phyloP scores from a whole-genome alignment of 53 echinoderm and acorn worm genomes.

The Patiria pectinifera region DNA sequence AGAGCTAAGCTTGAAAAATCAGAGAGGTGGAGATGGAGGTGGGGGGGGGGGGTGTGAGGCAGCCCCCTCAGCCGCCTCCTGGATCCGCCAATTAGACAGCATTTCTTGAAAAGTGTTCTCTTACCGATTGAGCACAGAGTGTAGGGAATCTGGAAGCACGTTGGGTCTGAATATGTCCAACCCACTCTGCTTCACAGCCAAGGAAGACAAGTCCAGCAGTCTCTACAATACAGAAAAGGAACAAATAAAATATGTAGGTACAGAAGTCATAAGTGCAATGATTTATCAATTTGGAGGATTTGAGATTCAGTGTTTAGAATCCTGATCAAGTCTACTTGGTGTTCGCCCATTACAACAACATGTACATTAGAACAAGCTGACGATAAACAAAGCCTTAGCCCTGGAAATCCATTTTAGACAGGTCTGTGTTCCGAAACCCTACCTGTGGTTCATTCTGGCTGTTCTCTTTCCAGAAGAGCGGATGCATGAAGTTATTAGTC shows the following conservation, averaged over 20 bases:
- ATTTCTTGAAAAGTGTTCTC: background rate
- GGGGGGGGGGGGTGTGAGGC: too few relatives aligned
- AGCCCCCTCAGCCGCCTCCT: too few relatives aligned
- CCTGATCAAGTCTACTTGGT: too few relatives aligned
- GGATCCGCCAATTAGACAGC: background rate
- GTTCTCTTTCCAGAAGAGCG: constrained; percentile 94
- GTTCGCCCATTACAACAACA: too few relatives aligned
- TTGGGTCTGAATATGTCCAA: constrained; percentile 52
- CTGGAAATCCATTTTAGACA: background rate
- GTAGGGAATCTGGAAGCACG: constrained; percentile 32
- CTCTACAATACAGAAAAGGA: constrained; percentile 53
- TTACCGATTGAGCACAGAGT: constrained; percentile 49
- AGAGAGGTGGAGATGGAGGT: too few relatives aligned
- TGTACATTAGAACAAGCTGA: too few relatives aligned
- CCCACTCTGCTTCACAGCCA: constrained; percentile 77
- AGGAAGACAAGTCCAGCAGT: constrained; percentile 77
- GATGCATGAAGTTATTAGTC: constrained; percentile 98
- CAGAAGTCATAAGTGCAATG: too few relatives aligned
- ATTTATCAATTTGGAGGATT: too few relatives aligned
- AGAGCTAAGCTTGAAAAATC: too few relatives aligned
- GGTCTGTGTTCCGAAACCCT: background rate
- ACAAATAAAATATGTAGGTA: too few relatives aligned
- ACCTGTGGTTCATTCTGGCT: constrained; percentile 90
- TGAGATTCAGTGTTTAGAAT: too few relatives aligned
- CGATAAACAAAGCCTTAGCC: too few relatives aligned